Base-by-base conservation (phyloP, 2,113 vertebrate species). In the Myrmophylax atrothorax region DNA sequence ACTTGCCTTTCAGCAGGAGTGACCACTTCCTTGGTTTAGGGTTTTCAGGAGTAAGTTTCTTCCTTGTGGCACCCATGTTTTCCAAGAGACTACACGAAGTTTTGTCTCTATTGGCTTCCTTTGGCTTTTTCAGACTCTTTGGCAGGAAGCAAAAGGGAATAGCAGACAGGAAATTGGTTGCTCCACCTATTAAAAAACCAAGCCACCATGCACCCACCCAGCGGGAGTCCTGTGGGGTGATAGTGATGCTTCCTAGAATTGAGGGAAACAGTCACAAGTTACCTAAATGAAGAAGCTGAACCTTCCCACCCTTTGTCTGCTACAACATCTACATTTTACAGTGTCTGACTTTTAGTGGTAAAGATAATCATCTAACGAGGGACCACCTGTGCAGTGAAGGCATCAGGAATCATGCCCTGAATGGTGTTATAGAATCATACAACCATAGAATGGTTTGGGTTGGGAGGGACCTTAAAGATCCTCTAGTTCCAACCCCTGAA, bases 191-290 rank as follows among this genome's bases (percentile, higher is more conserved):
- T 42, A 99, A 53, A 96, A 99, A 99, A 22, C 98, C 97, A 70
- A 99, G 90, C 99, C 99, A 99, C 99, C 99, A 99, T 2, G 99
- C 99, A 3, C 99, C 99, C 55, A 99, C 99, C 99, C 99, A 99
- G 35, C 99, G 98, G 20, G 98, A 97, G 59, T 99, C 99, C n/a
- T 97, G 97, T 1, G 99, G 98, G 20, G 98, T 98, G 95, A 99
- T 99, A 53, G 95, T 98, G 81, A 99, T 94, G 33, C 66, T 98
- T 25, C 98, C 99, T 99, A 88, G 31, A 97, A 95, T 52, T 31
- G 94, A 95, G n/a, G 44, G 47, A 77, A 81, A 91, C 53, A 87
- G 47, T 50, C 42, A 37, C 3, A 47, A 59, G 38, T 93, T 47
- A 83, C 10, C 17, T 55, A 40, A 55, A 70, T 9, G 19, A 62